Percentiles rank a stretch among this genome's conserved stretches.
These are phyloP conservation scores for Drosophila carrolli DNA, from an alignment of 1,140 invertebrate genomes.

Conservation along the genomic window DNA sequence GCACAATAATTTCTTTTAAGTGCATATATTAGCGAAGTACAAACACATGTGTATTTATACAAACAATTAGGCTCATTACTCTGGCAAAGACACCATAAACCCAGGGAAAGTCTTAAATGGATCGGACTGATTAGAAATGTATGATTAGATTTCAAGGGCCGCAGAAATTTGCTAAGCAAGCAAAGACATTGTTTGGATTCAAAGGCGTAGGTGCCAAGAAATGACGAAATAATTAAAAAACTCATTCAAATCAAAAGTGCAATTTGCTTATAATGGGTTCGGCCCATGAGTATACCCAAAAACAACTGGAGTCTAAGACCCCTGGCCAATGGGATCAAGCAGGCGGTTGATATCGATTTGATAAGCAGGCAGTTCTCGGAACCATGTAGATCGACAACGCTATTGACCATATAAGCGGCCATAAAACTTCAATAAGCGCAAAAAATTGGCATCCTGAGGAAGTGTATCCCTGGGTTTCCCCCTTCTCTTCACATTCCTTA, in stretches of 20 bases:
- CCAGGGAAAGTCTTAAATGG: constrained; percentile 18
- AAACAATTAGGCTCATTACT: constrained; percentile 12
- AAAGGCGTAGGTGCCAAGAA: background rate
- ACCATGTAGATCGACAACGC: background rate
- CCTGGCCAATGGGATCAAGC: background rate
- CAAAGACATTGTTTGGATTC: background rate
- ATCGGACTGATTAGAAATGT: constrained; percentile 37
- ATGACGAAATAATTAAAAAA: too few species aligned
- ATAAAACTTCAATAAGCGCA: constrained; percentile 4
- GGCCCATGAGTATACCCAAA: constrained; percentile 1
- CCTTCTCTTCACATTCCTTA: constrained; percentile 8
- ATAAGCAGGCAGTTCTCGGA: constrained; percentile 11
- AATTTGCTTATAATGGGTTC: constrained; percentile 16
- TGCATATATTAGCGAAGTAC: background rate
- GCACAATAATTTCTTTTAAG: background rate
- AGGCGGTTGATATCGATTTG: background rate
- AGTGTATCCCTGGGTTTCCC: constrained; percentile 27
- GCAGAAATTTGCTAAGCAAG: constrained; percentile 5
- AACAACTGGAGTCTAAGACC: background rate
- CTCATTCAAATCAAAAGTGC: background rate
- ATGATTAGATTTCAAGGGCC: constrained; percentile 48
- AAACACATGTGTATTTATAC: background rate
- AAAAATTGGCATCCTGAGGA: constrained; percentile 58
- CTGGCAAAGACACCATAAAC: constrained; percentile 16
- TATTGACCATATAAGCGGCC: background rate